Percentiles rank a stretch among this genome's conserved stretches.
phyloP scores from a whole-genome alignment of 2,797 vertebrate genomes.

The Mycteria americana region DNA sequence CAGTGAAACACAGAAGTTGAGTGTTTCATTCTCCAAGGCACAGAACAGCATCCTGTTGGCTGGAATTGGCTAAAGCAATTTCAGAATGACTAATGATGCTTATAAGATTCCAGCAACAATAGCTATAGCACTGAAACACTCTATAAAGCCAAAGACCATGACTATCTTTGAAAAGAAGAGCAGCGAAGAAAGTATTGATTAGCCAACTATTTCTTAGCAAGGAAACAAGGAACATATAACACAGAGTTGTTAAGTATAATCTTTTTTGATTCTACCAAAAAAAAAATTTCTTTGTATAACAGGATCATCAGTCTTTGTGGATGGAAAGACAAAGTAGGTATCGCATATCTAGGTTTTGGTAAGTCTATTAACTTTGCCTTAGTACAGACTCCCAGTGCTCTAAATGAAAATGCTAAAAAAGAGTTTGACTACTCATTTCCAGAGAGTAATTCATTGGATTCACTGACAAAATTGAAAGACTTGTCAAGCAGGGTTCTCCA shows the following conservation, averaged over 20 bases:
- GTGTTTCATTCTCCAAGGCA: not conserved
- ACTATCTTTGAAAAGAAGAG: not conserved
- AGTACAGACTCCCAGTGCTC: not conserved
- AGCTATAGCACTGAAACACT: not conserved
- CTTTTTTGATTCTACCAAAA: not conserved
- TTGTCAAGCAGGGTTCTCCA: not conserved
- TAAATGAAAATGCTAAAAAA: conserved; percentile 32
- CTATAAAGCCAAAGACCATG: not conserved
- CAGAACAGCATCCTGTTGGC: not conserved
- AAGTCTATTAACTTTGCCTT: not conserved
- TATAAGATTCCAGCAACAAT: not conserved
- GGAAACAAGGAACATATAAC: not conserved
- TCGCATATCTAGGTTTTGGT: not conserved
- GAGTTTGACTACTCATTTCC: not conserved
- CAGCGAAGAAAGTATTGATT: not conserved
- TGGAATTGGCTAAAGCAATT: not conserved
- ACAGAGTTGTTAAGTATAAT: not conserved
- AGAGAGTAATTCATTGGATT: not conserved
- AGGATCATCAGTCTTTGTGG: not conserved
- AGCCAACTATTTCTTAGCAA: not conserved
- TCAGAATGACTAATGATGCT: not conserved
- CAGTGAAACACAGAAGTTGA: not conserved
- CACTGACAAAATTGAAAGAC: not conserved
- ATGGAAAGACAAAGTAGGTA: not conserved
- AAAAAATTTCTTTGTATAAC: not conserved